These are phyloP conservation scores for Thymallus thymallus DNA, from an alignment of 2,113 vertebrate genomes.

Conservation along the genomic window DNA sequence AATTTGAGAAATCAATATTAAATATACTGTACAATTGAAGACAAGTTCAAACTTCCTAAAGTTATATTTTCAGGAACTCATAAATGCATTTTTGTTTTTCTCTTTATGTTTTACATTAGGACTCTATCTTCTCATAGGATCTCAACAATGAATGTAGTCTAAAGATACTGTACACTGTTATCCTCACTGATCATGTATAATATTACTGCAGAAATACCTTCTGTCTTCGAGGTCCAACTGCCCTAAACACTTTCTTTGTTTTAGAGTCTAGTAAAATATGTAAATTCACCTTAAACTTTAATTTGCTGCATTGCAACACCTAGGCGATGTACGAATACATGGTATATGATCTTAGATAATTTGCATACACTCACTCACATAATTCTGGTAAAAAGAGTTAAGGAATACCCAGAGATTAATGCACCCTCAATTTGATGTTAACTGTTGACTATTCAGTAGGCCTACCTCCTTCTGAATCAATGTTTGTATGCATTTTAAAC, in stretches of 20 bases:
- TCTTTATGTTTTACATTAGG: slow-evolving; percentile 9
- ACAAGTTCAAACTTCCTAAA: slow-evolving; percentile 20
- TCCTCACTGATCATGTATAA: slow-evolving; percentile 30
- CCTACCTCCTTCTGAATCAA: not conserved
- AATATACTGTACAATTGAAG: slow-evolving; percentile 43
- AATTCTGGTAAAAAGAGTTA: not conserved
- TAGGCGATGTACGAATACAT: not conserved
- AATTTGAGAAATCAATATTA: slow-evolving; percentile 50
- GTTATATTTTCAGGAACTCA: slow-evolving; percentile 23
- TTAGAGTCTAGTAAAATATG: not conserved
- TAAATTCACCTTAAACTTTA: not conserved
- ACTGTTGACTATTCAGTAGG: not conserved
- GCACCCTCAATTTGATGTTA: not conserved
- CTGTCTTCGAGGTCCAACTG: slow-evolving; percentile 27
- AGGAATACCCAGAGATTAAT: not conserved
- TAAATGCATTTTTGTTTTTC: not conserved
- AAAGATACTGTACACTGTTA: slow-evolving; percentile 30
- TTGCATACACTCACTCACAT: not conserved
- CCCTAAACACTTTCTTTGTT: slow-evolving; percentile 36
- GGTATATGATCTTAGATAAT: not conserved
- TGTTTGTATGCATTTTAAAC: slow-evolving; percentile 16
- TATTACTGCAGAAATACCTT: slow-evolving; percentile 36
- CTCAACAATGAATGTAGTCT: slow-evolving; percentile 57
- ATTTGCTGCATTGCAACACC: too few relatives aligned
- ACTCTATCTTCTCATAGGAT: slow-evolving; percentile 10